phyloP scores from a whole-genome alignment of 2,113 vertebrate species.

The Urocolius indicus region DNA sequence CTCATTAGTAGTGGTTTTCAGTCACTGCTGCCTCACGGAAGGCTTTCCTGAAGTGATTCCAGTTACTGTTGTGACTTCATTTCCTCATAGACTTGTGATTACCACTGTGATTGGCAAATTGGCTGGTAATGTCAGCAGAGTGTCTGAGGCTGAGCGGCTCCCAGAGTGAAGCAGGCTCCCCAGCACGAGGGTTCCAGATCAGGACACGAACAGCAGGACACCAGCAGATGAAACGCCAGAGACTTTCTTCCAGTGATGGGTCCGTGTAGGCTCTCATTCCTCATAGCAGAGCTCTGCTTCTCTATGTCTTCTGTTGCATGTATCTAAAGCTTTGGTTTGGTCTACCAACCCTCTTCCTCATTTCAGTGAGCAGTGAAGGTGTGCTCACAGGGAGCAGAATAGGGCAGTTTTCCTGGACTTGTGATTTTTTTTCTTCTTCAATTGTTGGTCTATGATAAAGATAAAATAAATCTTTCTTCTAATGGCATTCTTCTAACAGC shows the following conservation, averaged over 20 bases:
- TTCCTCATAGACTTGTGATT: background rate
- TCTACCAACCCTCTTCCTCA: background rate
- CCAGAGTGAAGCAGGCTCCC: background rate
- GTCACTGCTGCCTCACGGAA: background rate
- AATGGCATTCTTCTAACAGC: background rate
- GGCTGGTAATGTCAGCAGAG: background rate
- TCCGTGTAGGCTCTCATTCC: background rate
- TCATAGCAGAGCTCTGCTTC: background rate
- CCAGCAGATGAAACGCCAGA: background rate
- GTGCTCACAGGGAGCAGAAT: background rate
- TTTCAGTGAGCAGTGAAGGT: background rate
- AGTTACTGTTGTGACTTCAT: constrained; percentile 1
- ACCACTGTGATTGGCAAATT: background rate
- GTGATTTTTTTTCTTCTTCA: background rate
- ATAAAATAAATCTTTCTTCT: background rate
- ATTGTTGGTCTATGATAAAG: background rate
- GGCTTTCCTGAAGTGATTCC: constrained; percentile 22
- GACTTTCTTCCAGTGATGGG: background rate
- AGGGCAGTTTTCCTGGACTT: background rate
- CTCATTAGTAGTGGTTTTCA: background rate
- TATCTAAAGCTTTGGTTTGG: background rate
- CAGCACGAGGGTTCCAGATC: background rate
- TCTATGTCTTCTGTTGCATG: rapidly evolving
- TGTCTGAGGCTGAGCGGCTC: rapidly evolving
- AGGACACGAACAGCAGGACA: background rate